Conservation (phyloP, 2,888 invertebrate species). For the Uropetala carovei region DNA sequence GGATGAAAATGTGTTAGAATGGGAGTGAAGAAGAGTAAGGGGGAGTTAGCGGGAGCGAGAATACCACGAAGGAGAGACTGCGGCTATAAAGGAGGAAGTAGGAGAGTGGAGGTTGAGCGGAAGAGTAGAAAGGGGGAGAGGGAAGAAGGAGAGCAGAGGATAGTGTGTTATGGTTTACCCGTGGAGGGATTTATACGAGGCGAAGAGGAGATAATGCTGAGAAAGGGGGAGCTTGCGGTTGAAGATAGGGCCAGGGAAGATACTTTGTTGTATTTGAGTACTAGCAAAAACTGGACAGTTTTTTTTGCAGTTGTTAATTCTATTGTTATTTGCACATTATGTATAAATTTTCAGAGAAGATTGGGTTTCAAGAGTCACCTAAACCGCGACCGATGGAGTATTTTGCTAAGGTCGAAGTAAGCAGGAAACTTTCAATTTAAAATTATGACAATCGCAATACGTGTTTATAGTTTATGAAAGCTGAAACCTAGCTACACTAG, state of each 20-base stretch:
- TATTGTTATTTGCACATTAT: too few species aligned
- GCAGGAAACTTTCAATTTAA: too few species aligned
- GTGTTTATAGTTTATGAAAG: too few species aligned
- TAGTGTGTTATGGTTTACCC: neutral
- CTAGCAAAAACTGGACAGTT: neutral
- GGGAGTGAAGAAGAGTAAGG: neutral
- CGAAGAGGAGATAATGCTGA: neutral
- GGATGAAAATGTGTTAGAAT: conserved; percentile 41
- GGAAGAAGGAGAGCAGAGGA: neutral
- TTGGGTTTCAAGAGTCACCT: too few species aligned
- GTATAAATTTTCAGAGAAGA: too few species aligned
- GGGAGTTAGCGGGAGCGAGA: neutral
- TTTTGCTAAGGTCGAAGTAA: too few species aligned
- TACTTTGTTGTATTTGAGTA: neutral
- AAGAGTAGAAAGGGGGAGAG: neutral
- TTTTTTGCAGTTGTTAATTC: too few species aligned
- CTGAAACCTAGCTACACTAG: too few species aligned
- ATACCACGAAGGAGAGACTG: neutral
- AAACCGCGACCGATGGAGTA: too few species aligned
- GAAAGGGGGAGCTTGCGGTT: neutral
- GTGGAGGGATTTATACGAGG: conserved; percentile 13
- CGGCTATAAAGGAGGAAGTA: neutral
- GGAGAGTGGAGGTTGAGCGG: neutral
- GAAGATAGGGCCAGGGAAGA: neutral
- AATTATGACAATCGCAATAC: too few species aligned